A percentile compares a stretch with the other conserved stretches of the same genome.
Conservation (phyloP, 2,113 vertebrate genomes). For the Vanacampus margaritifer region DNA sequence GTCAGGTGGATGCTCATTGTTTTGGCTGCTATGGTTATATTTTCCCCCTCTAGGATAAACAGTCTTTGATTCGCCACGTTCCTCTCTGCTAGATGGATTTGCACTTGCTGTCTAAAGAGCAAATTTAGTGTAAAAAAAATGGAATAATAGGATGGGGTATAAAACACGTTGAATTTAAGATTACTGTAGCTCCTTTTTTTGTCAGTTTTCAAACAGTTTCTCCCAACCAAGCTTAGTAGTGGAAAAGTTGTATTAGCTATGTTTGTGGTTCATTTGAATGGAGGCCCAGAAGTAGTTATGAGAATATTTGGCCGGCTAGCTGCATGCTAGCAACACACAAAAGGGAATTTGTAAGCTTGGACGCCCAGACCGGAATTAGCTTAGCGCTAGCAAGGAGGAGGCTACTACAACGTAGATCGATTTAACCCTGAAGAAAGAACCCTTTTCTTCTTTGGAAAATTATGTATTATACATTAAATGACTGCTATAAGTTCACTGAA, state of each 20-base stretch:
- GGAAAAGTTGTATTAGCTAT: neutral
- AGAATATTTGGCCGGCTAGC: too few relatives aligned
- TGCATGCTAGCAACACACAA: too few relatives aligned
- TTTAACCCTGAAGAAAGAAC: too few relatives aligned
- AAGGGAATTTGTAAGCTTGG: too few relatives aligned
- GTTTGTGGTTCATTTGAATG: too few relatives aligned
- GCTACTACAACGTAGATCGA: too few relatives aligned
- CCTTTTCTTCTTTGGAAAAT: too few relatives aligned
- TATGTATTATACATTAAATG: too few relatives aligned
- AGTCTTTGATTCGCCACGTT: neutral
- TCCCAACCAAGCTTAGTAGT: neutral
- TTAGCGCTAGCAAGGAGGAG: too few relatives aligned
- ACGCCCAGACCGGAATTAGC: too few relatives aligned
- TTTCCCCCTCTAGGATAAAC: neutral
- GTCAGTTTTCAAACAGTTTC: neutral
- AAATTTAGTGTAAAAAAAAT: neutral
- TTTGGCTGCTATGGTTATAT: neutral
- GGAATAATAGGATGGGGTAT: neutral
- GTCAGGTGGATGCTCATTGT: conserved; percentile 16
- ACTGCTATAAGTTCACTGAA: too few relatives aligned
- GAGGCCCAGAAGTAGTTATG: too few relatives aligned
- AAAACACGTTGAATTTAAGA: neutral
- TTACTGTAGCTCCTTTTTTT: neutral
- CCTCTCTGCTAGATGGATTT: neutral
- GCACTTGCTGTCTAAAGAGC: neutral